Evolutionary conservation across 2,888 invertebrate genomes (phyloP).

Genomic region (Scaptomyza cyrtandrae): DNA sequence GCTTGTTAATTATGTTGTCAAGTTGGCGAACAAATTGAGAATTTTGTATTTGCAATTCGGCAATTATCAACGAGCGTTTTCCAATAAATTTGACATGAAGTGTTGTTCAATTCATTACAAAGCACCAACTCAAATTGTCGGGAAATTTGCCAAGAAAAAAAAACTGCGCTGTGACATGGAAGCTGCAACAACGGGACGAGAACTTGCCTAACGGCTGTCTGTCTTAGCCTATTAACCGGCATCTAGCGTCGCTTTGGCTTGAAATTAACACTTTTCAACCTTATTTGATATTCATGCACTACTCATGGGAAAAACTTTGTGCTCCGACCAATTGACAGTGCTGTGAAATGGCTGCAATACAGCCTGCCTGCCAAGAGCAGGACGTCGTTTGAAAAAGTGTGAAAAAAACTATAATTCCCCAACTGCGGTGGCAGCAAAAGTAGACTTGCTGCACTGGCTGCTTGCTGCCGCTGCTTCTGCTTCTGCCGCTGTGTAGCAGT

Average conservation of each 20-base stretch:
- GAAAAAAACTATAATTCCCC: constrained; percentile 71
- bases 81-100: constrained; percentile 51
- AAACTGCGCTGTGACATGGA: not conserved
- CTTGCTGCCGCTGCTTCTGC: not conserved
- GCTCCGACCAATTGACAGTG: constrained; percentile 40
- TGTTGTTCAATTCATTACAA: constrained; percentile 63
- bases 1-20: constrained; percentile 44
- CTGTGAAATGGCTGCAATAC: constrained; percentile 46
- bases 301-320: constrained; percentile 65
- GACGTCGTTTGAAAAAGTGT: constrained; percentile 50
- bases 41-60: constrained; percentile 10
- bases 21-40: constrained; percentile 18
- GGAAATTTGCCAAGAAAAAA: constrained; percentile 45
- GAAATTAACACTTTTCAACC: constrained; percentile 77
- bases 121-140: constrained; percentile 27
- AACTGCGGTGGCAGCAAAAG: constrained; percentile 36
- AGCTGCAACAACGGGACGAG: constrained; percentile 17
- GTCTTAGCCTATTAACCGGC: constrained; percentile 28
- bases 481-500: constrained; percentile 13
- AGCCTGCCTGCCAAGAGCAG: not conserved
- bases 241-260: constrained; percentile 39
- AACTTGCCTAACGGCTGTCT: constrained; percentile 4
- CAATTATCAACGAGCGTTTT: constrained; percentile 26
- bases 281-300: constrained; percentile 77
- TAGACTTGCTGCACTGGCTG: constrained; percentile 23